phyloP scores from a whole-genome alignment of 1,140 invertebrate genomes.

The Hermatobates lingyangjiaoensis region DNA sequence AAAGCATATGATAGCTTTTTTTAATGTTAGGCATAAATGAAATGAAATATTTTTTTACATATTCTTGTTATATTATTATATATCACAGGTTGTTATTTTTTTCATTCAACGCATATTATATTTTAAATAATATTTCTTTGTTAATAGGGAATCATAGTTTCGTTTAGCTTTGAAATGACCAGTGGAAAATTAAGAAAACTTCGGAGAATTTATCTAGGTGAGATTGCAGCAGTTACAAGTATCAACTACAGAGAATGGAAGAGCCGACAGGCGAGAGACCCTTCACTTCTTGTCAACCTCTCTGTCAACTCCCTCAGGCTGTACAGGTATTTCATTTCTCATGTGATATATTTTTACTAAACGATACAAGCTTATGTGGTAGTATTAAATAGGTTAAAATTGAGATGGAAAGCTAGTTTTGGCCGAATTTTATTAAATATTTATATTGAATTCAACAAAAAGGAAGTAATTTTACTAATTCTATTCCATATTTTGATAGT shows the following conservation, averaged over 20 bases:
- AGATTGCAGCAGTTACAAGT: conserved; percentile 44
- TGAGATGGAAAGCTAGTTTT: too few species aligned
- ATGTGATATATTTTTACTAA: too few species aligned
- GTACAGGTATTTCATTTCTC: conserved; percentile 27
- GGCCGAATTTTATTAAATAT: too few species aligned
- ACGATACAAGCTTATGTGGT: too few species aligned
- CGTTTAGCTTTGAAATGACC: conserved; percentile 47
- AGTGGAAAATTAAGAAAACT: conserved; percentile 53
- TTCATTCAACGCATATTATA: background rate
- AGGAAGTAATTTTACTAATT: too few species aligned
- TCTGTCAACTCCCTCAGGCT: conserved; percentile 53
- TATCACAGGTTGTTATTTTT: background rate
- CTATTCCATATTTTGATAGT: too few species aligned
- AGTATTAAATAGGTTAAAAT: too few species aligned
- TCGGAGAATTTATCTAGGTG: conserved; percentile 37
- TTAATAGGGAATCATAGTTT: conserved; percentile 41
- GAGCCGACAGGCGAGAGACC: conserved; percentile 52
- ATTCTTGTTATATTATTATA: too few species aligned
- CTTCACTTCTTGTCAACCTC: conserved; percentile 57
- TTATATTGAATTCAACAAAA: too few species aligned
- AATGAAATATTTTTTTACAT: too few species aligned
- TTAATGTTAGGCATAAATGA: too few species aligned
- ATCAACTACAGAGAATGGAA: conserved; percentile 66
- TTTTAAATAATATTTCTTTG: background rate
- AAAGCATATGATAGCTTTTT: too few species aligned